Evolutionary conservation across 2,113 vertebrate species (phyloP).

Genomic region (Blennius ocellaris): DNA sequence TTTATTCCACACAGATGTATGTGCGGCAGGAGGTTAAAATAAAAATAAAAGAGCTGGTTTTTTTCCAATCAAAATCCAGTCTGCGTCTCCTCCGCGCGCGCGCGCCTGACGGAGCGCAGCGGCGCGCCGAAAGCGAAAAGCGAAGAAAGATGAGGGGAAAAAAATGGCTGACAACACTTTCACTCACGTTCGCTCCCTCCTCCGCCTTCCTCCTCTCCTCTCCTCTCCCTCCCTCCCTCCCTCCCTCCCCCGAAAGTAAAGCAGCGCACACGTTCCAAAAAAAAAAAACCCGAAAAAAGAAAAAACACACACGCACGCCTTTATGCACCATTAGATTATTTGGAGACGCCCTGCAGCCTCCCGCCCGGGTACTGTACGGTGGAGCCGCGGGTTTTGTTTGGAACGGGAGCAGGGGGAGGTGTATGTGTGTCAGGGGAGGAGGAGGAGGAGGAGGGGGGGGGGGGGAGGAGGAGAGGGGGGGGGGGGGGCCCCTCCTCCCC

Average conservation of each 20-base stretch:
- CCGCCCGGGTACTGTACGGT: constrained; percentile 82
- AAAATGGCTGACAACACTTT: constrained; percentile 99
- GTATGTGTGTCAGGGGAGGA: constrained; percentile 66
- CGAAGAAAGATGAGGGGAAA: constrained; percentile 82
- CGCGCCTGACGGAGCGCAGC: constrained; percentile 45
- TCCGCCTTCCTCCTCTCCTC: constrained; percentile 44
- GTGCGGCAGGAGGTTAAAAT: neutral
- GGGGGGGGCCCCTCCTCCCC: constrained; percentile 88
- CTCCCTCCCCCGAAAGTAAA: constrained; percentile 82
- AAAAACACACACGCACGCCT: constrained; percentile 75
- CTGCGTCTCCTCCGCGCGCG: constrained; percentile 13
- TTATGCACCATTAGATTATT: constrained; percentile 90
- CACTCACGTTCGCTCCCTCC: constrained; percentile 81
- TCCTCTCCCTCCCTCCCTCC: constrained; percentile 39
- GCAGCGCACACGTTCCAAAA: constrained; percentile 35
- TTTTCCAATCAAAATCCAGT: constrained; percentile 14
- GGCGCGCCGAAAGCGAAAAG: constrained; percentile 43
- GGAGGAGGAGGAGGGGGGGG: constrained; percentile 25
- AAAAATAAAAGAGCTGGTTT: constrained; percentile 16
- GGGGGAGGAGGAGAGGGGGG: constrained; percentile 17
- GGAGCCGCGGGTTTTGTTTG: constrained; percentile 78
- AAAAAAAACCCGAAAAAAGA: neutral
- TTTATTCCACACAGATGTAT: constrained; percentile 65
- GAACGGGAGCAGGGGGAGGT: constrained; percentile 21
- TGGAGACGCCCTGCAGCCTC: constrained; percentile 83